These are phyloP conservation scores for Silurus meridionalis DNA, from an alignment of 2,113 vertebrate genomes.

Conservation along the genomic window DNA sequence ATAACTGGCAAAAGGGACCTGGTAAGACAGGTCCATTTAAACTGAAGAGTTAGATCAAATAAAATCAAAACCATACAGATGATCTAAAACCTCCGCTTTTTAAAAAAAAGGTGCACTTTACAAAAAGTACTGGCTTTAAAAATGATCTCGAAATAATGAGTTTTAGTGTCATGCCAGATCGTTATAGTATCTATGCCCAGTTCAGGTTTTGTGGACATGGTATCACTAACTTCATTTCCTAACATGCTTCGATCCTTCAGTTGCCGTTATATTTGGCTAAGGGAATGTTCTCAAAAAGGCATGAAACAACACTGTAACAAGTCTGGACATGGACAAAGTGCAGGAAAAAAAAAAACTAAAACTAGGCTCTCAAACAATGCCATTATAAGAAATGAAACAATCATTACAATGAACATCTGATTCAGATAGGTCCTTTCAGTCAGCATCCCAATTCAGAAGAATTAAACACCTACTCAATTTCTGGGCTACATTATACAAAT, in stretches of 20 bases:
- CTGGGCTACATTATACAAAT: neutral
- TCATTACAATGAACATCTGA: constrained; percentile 13
- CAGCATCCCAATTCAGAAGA: constrained; percentile 18
- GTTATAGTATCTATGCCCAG: neutral
- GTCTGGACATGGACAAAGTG: constrained; percentile 20
- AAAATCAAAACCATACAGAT: constrained; percentile 44
- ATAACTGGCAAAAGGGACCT: constrained; percentile 41
- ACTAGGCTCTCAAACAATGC: neutral
- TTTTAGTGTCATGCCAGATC: constrained; percentile 30
- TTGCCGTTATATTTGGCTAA: constrained; percentile 48
- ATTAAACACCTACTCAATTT: neutral
- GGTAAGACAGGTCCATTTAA: neutral
- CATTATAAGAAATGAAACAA: constrained; percentile 12
- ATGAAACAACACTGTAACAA: constrained; percentile 39
- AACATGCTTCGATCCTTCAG: constrained; percentile 54
- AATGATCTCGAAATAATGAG: neutral
- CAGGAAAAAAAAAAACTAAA: neutral
- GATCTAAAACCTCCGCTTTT: constrained; percentile 29
- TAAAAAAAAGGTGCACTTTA: constrained; percentile 42
- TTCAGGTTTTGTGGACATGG: neutral
- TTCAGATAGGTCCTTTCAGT: constrained; percentile 22
- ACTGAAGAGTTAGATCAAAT: constrained; percentile 36
- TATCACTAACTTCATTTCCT: constrained; percentile 3
- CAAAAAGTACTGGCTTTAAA: constrained; percentile 25
- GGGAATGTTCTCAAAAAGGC: constrained; percentile 58